Evolutionary conservation across 1,140 invertebrate genomes (phyloP), one percentile per base, ranked within the genome.

Genomic region (Rhagoletis zephyria): DNA sequence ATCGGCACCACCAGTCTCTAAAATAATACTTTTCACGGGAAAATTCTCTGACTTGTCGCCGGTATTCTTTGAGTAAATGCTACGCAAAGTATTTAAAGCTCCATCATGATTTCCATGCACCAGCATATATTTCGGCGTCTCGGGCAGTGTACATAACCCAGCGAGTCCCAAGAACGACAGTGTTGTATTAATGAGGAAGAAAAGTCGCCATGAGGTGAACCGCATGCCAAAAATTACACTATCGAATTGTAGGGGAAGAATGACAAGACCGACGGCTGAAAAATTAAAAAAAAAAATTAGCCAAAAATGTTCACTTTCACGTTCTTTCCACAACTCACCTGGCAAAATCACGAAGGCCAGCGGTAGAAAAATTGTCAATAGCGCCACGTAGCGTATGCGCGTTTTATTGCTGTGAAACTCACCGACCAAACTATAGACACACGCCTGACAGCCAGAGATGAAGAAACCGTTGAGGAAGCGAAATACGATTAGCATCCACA

Each of bases 81-180:
- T 92, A 74, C 93, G 92, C 4, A 97, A 90, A 12, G 95, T 93
- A 40, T 93, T 89, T 1, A 97, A 89, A 0, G 96, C 94, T 89
- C 95, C 94, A 0, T 95, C 93, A 10, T 93, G 90, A 88, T 93
- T 94, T 87, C 96, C 95, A 91, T 95, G 94, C 0, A 95, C 94
- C 5, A 97, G 91, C 12, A 96, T 93, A 91, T 95, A 97, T 90
- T 97, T 97, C 0, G 97, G 97, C 88, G 96, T 97, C 91, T 97
- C 97, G 0, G 95, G 95, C 6, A 96, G 93, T 9, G 93, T 92
- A 6, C 95, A 93, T 0, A 95, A 89, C 81, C 95, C 93, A 0
- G 95, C 19, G 1, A 94, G 89, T 0, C 94, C 94, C 4, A 94
- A 81, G 40, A 96, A 88, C 51, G 94, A 94, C 1, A 95, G 94